phyloP scores from a whole-genome alignment of 2,888 invertebrate genomes.

The Neoaliturus tenellus region DNA sequence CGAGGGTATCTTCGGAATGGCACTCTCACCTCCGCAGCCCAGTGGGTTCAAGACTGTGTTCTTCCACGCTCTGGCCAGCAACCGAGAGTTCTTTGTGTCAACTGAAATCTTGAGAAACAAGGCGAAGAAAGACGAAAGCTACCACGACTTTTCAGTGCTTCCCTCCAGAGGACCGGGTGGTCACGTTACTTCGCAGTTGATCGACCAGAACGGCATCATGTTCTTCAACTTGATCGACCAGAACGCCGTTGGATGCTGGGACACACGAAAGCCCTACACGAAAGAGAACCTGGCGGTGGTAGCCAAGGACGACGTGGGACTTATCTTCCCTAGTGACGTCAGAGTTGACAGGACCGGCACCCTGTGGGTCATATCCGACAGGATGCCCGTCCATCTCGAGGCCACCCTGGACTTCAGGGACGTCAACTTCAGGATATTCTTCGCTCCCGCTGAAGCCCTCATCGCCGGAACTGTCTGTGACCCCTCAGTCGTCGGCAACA shows the following conservation, averaged over 20 bases:
- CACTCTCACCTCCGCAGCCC: constrained; percentile 79
- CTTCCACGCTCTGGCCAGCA: constrained; percentile 87
- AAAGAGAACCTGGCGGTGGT: constrained; percentile 77
- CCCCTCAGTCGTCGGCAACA: constrained; percentile 7
- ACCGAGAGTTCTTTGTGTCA: constrained; percentile 87
- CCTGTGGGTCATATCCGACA: constrained; percentile 87
- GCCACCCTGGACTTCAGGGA: constrained; percentile 82
- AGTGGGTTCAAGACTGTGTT: constrained; percentile 84
- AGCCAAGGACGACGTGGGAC: constrained; percentile 84
- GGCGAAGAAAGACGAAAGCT: constrained; percentile 74
- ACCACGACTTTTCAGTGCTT: constrained; percentile 75
- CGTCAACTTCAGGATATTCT: constrained; percentile 86
- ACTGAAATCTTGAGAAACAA: constrained; percentile 84
- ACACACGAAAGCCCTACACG: constrained; percentile 78
- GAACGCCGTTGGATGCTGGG: constrained; percentile 91
- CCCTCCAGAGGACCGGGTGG: constrained; percentile 79
- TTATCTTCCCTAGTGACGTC: constrained; percentile 88
- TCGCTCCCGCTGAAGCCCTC: constrained; percentile 80
- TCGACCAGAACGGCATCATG: constrained; percentile 77
- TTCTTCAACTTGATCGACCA: constrained; percentile 87
- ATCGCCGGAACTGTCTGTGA: constrained; percentile 86
- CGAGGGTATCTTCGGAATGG: constrained; percentile 89
- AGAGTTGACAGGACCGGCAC: constrained; percentile 75
- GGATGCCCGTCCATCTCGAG: constrained; percentile 87
- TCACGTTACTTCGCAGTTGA: constrained; percentile 83